phyloP scores from a whole-genome alignment of 2,113 vertebrate species.

The Archocentrus centrarchus region DNA sequence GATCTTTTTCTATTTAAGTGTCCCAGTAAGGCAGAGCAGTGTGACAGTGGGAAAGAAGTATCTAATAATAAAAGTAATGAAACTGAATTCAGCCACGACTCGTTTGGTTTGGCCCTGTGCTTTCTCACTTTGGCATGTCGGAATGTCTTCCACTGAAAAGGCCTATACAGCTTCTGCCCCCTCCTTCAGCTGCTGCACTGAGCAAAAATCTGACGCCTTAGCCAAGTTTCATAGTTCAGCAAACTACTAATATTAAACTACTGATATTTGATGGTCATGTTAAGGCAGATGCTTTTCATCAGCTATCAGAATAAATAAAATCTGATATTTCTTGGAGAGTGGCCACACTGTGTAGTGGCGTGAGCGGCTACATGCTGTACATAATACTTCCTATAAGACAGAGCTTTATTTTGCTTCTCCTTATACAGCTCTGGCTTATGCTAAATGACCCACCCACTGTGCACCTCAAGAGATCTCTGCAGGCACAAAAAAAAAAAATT shows the following conservation, averaged over 20 bases:
- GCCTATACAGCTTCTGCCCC: not conserved
- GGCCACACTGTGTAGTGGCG: not conserved
- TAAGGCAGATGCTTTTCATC: not conserved
- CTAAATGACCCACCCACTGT: not conserved
- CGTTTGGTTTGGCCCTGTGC: not conserved
- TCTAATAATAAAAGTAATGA: not conserved
- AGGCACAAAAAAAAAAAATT: not conserved
- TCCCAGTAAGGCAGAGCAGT: not conserved
- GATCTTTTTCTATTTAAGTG: slow-evolving; percentile 7
- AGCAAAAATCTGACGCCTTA: not conserved
- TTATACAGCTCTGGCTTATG: not conserved
- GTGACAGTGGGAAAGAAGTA: slow-evolving; percentile 4
- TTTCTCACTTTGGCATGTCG: not conserved
- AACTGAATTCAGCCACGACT: not conserved
- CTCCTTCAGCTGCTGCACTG: not conserved
- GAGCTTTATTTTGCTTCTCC: not conserved
- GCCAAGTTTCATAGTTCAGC: not conserved
- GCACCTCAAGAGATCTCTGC: not conserved
- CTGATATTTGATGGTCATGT: not conserved
- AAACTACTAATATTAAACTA: not conserved
- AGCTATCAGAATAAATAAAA: not conserved
- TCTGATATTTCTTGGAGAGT: not conserved
- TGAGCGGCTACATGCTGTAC: not conserved
- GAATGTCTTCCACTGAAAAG: not conserved
- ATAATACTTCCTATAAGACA: not conserved